A percentile compares a stretch with the other conserved stretches of the same genome.
Evolutionary conservation across 2,888 invertebrate genomes (phyloP).

Genomic region (Orchesellides sinensis): DNA sequence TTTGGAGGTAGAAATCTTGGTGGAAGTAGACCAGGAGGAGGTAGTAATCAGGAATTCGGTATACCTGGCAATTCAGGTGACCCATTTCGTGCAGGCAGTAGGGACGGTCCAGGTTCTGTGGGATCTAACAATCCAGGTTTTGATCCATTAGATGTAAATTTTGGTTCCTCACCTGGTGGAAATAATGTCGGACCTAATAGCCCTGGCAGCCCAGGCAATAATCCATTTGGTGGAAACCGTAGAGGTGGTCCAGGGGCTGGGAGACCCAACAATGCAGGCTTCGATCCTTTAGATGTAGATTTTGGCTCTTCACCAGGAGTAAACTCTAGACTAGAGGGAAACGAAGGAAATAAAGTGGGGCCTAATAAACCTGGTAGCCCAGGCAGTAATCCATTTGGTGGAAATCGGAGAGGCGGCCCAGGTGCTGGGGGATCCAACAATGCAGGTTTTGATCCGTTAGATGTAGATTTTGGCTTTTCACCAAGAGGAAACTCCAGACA

Average conservation of each 20-base stretch:
- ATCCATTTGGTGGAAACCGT: neutral
- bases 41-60: neutral
- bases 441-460: constrained; percentile 19
- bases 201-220: neutral
- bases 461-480: constrained; percentile 29
- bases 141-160: too few relatives aligned
- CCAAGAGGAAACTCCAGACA: neutral
- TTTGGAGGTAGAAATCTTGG: neutral
- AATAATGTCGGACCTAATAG: neutral
- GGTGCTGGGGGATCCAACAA: neutral
- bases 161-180: too few relatives aligned
- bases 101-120: neutral
- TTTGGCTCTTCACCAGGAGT: too few relatives aligned
- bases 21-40: neutral
- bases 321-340: neutral
- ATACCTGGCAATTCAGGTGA: neutral
- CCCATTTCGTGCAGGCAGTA: neutral
- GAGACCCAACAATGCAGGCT: neutral
- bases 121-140: neutral
- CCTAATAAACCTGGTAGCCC: neutral
- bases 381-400: neutral
- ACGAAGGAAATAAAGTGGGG: neutral
- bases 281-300: too few relatives aligned
- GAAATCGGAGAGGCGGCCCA: neutral
- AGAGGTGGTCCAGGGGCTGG: neutral